Percentiles rank a stretch among this genome's conserved stretches.
phyloP scores from a whole-genome alignment of 2,888 invertebrate genomes.

The Acrobasis consociella region DNA sequence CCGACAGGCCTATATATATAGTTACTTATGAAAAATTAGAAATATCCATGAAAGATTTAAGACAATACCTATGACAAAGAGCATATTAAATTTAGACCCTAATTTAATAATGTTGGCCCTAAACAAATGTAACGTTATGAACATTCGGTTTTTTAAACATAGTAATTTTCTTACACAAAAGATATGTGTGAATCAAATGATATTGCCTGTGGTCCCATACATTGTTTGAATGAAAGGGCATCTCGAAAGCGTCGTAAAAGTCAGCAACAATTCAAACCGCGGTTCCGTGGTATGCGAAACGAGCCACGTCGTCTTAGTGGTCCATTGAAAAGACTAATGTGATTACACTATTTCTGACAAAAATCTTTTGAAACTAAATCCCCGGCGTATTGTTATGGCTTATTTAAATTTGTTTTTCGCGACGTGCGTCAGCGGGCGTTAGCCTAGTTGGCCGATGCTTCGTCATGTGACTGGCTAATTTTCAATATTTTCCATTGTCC shows the following conservation, averaged over 20 bases:
- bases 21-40: too few species aligned
- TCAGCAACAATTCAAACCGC: constrained; percentile 19
- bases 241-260: constrained; percentile 15
- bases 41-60: too few species aligned
- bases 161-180: background rate
- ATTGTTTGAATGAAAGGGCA: constrained; percentile 17
- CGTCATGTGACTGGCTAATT: constrained; percentile 68
- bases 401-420: constrained; percentile 65
- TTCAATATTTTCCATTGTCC: constrained; percentile 58
- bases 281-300: constrained; percentile 34
- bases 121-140: too few species aligned
- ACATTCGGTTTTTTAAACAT: background rate
- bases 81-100: too few species aligned
- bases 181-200: background rate
- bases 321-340: constrained; percentile 60
- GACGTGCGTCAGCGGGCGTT: constrained; percentile 62
- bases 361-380: constrained; percentile 57
- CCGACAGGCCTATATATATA: too few species aligned
- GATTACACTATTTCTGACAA: constrained; percentile 44
- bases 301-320: constrained; percentile 48
- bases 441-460: constrained; percentile 53
- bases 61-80: too few species aligned
- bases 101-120: too few species aligned
- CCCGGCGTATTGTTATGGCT: constrained; percentile 63
- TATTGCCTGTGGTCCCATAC: background rate